A percentile compares a stretch with the other conserved stretches of the same genome.
These are phyloP conservation scores for Lordiphosa collinella DNA, from an alignment of 1,140 invertebrate species.

Conservation along the genomic window DNA sequence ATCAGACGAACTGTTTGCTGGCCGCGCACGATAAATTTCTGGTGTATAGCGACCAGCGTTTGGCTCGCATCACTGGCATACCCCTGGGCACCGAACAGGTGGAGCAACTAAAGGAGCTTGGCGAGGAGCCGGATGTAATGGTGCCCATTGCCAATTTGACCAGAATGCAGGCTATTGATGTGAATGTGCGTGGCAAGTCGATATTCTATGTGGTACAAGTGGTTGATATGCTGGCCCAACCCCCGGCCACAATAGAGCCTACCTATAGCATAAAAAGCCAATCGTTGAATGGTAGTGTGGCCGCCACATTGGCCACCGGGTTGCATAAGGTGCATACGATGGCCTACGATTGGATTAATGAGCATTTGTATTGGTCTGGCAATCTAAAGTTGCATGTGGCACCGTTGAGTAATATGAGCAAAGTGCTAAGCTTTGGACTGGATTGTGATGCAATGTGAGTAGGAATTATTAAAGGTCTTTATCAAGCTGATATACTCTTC, in stretches of 20 bases:
- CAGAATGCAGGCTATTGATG: slow-evolving; percentile 85
- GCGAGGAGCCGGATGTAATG: slow-evolving; percentile 81
- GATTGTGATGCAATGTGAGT: slow-evolving; percentile 64
- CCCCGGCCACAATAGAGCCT: slow-evolving; percentile 8
- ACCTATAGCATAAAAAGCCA: slow-evolving; percentile 45
- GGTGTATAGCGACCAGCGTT: slow-evolving; percentile 83
- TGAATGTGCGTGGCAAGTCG: slow-evolving; percentile 83
- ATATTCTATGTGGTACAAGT: slow-evolving; percentile 82
- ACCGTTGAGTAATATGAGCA: slow-evolving; percentile 53
- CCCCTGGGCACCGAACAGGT: slow-evolving; percentile 72
- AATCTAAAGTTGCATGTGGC: slow-evolving; percentile 60
- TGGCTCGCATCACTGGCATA: slow-evolving; percentile 84
- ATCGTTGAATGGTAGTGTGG: slow-evolving; percentile 73
- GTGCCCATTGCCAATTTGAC: slow-evolving; percentile 84
- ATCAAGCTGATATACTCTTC: neutral
- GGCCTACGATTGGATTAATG: slow-evolving; percentile 89
- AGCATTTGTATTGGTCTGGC: slow-evolving; percentile 91
- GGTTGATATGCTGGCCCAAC: no score
- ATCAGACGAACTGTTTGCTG: slow-evolving; percentile 82
- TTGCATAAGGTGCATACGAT: slow-evolving; percentile 80
- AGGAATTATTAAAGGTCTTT: no score
- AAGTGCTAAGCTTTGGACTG: slow-evolving; percentile 41
- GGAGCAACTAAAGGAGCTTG: slow-evolving; percentile 50
- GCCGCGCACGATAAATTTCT: slow-evolving; percentile 82
- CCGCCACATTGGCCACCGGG: slow-evolving; percentile 58